Evolutionary conservation across 2,797 vertebrate genomes (phyloP).

Genomic region (Poeciliopsis gracilis): DNA sequence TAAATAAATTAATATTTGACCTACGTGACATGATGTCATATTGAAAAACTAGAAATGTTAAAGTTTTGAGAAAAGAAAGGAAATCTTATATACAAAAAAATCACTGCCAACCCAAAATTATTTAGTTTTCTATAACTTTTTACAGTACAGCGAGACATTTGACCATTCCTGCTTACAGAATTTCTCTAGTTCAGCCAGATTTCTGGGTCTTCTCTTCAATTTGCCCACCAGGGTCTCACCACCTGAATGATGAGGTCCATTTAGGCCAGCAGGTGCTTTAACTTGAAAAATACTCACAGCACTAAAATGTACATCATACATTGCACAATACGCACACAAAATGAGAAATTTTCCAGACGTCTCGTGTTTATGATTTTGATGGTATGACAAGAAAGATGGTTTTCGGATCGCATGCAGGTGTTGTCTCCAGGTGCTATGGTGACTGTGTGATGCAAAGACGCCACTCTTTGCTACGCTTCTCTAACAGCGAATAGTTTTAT

Average conservation of each 20-base stretch:
- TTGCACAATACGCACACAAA: neutral
- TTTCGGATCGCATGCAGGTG: neutral
- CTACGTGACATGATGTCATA: neutral
- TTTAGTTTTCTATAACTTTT: neutral
- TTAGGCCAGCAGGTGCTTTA: neutral
- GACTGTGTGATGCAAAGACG: neutral
- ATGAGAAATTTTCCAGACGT: neutral
- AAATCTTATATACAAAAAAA: neutral
- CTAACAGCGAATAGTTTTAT: neutral
- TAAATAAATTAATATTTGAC: neutral
- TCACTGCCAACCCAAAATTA: neutral
- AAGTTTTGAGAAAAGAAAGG: neutral
- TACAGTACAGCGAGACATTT: neutral
- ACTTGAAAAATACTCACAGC: neutral
- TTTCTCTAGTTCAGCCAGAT: neutral
- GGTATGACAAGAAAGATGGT: neutral
- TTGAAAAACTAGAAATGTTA: neutral
- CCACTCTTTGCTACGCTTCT: neutral
- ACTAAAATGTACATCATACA: neutral
- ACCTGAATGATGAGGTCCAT: neutral
- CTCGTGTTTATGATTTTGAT: neutral
- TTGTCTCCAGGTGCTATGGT: neutral
- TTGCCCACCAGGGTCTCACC: neutral
- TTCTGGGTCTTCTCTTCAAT: neutral
- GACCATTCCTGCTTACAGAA: neutral